phyloP scores from a whole-genome alignment of 2,888 invertebrate genomes.

The Ferdinandea cuprea region DNA sequence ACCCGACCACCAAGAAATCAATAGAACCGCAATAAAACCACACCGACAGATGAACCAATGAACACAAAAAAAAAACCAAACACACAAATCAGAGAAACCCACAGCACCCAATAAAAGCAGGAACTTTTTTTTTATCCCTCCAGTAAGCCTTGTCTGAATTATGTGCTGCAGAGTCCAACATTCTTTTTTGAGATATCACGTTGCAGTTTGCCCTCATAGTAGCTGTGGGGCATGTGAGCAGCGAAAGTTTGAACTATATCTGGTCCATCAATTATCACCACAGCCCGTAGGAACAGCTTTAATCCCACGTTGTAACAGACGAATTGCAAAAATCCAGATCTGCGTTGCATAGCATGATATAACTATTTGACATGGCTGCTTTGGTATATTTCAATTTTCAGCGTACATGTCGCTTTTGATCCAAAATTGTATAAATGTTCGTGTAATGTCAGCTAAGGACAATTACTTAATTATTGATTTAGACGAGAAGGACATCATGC shows the following conservation, averaged over 20 bases:
- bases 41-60: not conserved
- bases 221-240: slow-evolving; percentile 21
- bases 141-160: not conserved
- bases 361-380: too few relatives aligned
- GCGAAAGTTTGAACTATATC: too few relatives aligned
- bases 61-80: slow-evolving; percentile 26
- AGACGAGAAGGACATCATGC: too few relatives aligned
- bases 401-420: too few relatives aligned
- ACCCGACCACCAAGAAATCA: slow-evolving; percentile 46
- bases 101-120: not conserved
- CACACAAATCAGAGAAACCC: slow-evolving; percentile 29
- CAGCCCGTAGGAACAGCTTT: slow-evolving; percentile 1
- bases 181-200: slow-evolving; percentile 42
- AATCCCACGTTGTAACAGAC: not conserved
- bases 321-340: too few relatives aligned
- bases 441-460: too few relatives aligned
- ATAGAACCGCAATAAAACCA: slow-evolving; percentile 50
- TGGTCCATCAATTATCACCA: slow-evolving; percentile 29
- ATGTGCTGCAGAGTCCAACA: slow-evolving; percentile 21
- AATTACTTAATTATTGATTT: too few relatives aligned
- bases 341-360: too few relatives aligned
- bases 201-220: slow-evolving; percentile 33
- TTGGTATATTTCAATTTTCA: too few relatives aligned
- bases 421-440: too few relatives aligned
- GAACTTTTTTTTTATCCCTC: slow-evolving; percentile 26